Percentiles rank a stretch among this genome's conserved stretches.
Conservation (phyloP, 2,888 invertebrate species). For the Microplitis manilae region DNA sequence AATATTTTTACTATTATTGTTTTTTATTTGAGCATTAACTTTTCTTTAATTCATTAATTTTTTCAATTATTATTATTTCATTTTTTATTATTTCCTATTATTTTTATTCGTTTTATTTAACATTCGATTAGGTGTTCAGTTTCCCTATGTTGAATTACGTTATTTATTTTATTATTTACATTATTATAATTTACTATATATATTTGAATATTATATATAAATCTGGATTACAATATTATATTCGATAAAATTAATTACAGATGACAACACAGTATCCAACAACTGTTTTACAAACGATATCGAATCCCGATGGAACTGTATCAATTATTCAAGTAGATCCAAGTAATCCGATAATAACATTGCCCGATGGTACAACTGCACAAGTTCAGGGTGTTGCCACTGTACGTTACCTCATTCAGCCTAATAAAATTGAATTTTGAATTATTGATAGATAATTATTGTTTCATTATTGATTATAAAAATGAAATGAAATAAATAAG, state of each 20-base stretch:
- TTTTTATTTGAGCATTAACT: slow-evolving; percentile 38
- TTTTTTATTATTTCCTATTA: slow-evolving; percentile 47
- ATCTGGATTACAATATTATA: slow-evolving; percentile 40
- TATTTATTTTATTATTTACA: slow-evolving; percentile 54
- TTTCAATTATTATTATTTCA: slow-evolving; percentile 46
- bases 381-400: slow-evolving; percentile 89
- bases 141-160: slow-evolving; percentile 69
- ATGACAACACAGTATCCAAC: slow-evolving; percentile 84
- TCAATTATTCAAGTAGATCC: slow-evolving; percentile 97
- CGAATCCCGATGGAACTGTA: slow-evolving; percentile 96
- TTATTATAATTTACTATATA: slow-evolving; percentile 23
- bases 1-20: slow-evolving; percentile 10
- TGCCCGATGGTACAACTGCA: slow-evolving; percentile 96
- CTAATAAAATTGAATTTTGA: no score
- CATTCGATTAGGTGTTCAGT: slow-evolving; percentile 62
- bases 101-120: slow-evolving; percentile 49
- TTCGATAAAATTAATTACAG: slow-evolving; percentile 60
- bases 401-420: slow-evolving; percentile 64
- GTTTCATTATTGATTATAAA: neutral
- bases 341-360: slow-evolving; percentile 92
- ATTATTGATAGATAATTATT: no score
- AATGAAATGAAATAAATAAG: slow-evolving; percentile 56
- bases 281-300: slow-evolving; percentile 94
- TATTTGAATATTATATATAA: neutral
- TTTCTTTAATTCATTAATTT: slow-evolving; percentile 44